A percentile compares a stretch with the other conserved stretches of the same genome.
Conservation (phyloP, 2,888 invertebrate species). For the Pseudanteris insignis region DNA sequence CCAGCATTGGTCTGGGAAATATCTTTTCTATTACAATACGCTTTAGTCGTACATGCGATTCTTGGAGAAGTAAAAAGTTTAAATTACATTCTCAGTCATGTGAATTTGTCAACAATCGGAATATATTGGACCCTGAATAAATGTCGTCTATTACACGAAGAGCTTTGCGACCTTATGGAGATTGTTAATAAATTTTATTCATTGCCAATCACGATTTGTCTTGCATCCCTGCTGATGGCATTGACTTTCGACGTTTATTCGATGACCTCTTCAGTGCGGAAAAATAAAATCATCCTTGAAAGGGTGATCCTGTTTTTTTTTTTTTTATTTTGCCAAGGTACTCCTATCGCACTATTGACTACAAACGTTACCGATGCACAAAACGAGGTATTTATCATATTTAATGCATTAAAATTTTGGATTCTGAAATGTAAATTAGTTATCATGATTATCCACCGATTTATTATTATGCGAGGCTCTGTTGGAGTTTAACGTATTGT, state of each 20-base stretch:
- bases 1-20: not conserved
- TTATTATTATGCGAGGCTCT: no score
- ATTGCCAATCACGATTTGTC: not conserved
- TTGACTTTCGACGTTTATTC: slow-evolving; percentile 4
- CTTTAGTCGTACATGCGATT: not conserved
- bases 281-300: no score
- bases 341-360: slow-evolving; percentile 1
- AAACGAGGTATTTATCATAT: not conserved
- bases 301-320: not conserved
- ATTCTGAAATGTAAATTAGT: no score
- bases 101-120: not conserved
- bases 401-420: no score
- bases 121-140: not conserved
- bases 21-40: slow-evolving; percentile 2
- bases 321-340: not conserved
- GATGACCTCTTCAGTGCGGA: no score
- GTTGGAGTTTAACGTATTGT: no score
- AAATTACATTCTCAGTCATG: not conserved
- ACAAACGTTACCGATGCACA: slow-evolving; percentile 1
- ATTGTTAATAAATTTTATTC: slow-evolving; percentile 1
- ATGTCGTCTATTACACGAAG: not conserved
- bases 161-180: not conserved
- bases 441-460: no score
- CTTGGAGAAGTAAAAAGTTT: slow-evolving; percentile 1
- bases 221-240: not conserved